These are phyloP conservation scores for Agonopterix heracliana DNA, from an alignment of 2,888 invertebrate species.

Conservation along the genomic window DNA sequence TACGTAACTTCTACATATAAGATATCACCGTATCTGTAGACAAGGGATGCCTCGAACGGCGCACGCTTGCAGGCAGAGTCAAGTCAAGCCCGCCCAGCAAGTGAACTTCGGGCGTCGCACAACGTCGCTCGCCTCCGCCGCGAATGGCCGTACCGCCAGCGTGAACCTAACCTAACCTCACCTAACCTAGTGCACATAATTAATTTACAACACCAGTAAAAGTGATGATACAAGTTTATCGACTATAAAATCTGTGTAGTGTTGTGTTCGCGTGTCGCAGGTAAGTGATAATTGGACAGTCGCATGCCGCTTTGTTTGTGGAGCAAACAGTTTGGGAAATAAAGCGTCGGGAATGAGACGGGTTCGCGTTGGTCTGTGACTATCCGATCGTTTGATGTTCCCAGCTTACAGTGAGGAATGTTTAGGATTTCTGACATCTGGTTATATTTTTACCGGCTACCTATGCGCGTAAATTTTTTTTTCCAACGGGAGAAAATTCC, in stretches of 20 bases:
- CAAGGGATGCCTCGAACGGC: constrained; percentile 40
- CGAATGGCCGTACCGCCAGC: constrained; percentile 49
- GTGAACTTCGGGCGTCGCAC: constrained; percentile 22
- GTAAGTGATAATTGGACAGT: constrained; percentile 73
- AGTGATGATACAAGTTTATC: constrained; percentile 74
- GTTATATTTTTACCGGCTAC: no score
- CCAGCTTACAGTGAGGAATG: not conserved
- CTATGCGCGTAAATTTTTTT: no score
- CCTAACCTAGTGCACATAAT: constrained; percentile 56
- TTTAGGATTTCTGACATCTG: not conserved
- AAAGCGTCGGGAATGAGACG: constrained; percentile 43
- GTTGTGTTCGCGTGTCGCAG: constrained; percentile 71
- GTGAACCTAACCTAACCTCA: constrained; percentile 25
- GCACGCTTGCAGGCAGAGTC: constrained; percentile 41
- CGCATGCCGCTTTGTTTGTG: constrained; percentile 58
- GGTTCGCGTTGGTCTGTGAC: constrained; percentile 46
- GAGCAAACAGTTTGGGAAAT: constrained; percentile 47
- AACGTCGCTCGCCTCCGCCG: constrained; percentile 50
- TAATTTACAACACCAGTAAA: constrained; percentile 70
- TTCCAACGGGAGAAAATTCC: no score
- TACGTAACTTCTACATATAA: not conserved
- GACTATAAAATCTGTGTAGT: constrained; percentile 70
- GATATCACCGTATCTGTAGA: not conserved
- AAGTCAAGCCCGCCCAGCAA: constrained; percentile 52
- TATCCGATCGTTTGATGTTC: constrained; percentile 41